Evolutionary conservation across 2,888 invertebrate species (phyloP), one percentile per base, ranked within the genome.

Genomic region (Tethea ocularis): DNA sequence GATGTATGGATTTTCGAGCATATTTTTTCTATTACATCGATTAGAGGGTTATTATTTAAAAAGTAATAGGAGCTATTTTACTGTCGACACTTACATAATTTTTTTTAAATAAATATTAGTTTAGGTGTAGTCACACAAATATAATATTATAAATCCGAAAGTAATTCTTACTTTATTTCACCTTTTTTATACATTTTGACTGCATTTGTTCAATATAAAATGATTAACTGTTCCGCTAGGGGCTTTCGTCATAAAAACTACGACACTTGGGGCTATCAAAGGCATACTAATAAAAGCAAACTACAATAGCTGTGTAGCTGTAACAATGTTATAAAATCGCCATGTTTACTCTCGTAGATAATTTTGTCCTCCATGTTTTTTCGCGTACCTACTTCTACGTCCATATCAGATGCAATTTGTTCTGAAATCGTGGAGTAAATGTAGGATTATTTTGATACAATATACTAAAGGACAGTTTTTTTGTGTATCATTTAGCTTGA

Each of bases 181-280:
- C n/a, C n/a, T n/a, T n/a, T n/a, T n/a, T n/a, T n/a, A n/a, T n/a
- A 10, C 10, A 20, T 20, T 17, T 46, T 46, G 20, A 46, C n/a
- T 20, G 17, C 17, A 57, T 63, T 63, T 54, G 57, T 77, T 75
- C 77, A 76, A 78, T 78, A 78, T 80, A 81, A 82, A 85, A 81
- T 82, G 78, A 84, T 85, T 84, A 80, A 70, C 71, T 74, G 73
- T 71, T 74, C 65, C 69, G 68, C 71, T 68, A 68, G 72, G 74
- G 75, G 79, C 68, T 72, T 69, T 69, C 26, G 75, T 79, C 74
- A 78, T 86, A 86, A 88, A 88, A 88, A 85, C 82, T 78, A 75
- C 81, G 82, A 80, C 84, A 86, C 84, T 84, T 80, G 75, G 72
- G 75, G 77, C 83, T 82, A 86, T 87, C 86, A 87, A 84, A 88